phyloP scores from a whole-genome alignment of 30 jellyfish, hydroid and myxozoan species.

The Thelohanellus kitauei region DNA sequence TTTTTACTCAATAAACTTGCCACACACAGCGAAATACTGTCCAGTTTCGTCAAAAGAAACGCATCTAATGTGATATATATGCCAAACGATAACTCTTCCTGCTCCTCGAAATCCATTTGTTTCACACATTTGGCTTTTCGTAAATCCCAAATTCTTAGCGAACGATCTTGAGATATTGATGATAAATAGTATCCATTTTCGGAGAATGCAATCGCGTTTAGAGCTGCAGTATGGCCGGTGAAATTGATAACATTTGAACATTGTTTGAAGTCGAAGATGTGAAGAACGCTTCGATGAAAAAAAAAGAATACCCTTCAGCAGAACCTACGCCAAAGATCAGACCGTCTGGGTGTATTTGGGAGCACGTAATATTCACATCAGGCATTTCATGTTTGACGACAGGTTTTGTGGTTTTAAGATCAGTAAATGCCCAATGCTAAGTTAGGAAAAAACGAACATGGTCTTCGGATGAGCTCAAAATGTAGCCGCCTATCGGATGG shows the following conservation, averaged over 20 bases:
- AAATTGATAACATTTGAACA: constrained; percentile 71
- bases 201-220: constrained; percentile 53
- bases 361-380: too few species aligned
- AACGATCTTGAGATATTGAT: constrained; percentile 84
- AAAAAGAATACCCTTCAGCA: constrained; percentile 32
- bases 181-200: constrained; percentile 95
- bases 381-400: too few species aligned
- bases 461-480: constrained; percentile 53
- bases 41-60: constrained; percentile 66
- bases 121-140: constrained; percentile 63
- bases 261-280: constrained; percentile 84
- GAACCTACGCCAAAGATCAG: constrained; percentile 88
- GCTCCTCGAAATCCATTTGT: constrained; percentile 49
- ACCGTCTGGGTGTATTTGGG: constrained; percentile 95
- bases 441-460: constrained; percentile 16
- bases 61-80: constrained; percentile 23
- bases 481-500: constrained; percentile 79
- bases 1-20: constrained; percentile 41
- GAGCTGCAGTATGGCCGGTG: constrained; percentile 98
- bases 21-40: constrained; percentile 80
- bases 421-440: constrained; percentile 94
- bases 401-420: constrained; percentile 31
- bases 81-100: constrained; percentile 75
- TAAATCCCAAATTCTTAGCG: constrained; percentile 83
- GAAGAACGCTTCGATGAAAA: constrained; percentile 15